Evolutionary conservation across 2,113 vertebrate genomes (phyloP), one percentile per base, ranked within the genome.

Genomic region (Barnardius zonarius): DNA sequence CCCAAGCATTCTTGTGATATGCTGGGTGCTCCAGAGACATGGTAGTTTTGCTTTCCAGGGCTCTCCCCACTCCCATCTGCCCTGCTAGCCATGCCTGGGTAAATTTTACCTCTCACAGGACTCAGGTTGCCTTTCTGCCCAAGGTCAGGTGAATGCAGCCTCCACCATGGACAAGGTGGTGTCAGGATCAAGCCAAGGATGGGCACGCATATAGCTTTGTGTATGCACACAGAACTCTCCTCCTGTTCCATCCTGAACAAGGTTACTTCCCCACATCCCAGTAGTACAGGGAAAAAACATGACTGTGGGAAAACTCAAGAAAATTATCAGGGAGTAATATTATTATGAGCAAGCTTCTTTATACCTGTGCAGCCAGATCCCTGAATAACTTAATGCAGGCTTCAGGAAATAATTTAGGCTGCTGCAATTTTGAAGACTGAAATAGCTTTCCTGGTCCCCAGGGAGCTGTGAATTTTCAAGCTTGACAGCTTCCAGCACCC

Each of bases 401-500:
- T 81, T 68, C 74, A 69, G 86, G 91, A 96, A 95, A 90, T 86
- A 5, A 92, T 79, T 81, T 75, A 1, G 5, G 86, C 80, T 73
- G 73, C 80, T 91, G 76, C 57, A 88, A 54, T 84, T 89, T 46
- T 18, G 70, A 84, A 76, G 41, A 64, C 86, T 52, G 39, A 96
- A 95, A 93, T 86, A 92, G 92, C 80, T 94, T 57, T 37, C 19
- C 48, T 61, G 52, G 67, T 94, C 80, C 81, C 41, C 0, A 1
- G 28, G 70, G 88, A 86, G 83, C 66, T 73, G 69, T 43, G 83
- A 77, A 66, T 69, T 79, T 89, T 91, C 25, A 91, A 43, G 69
- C 48, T n/a, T 90, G 90, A 52, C 79, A 80, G 62, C 51, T 93
- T 77, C 52, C 80, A 96, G 92, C n/a, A 7, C 46, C 61, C 74